Conservation (phyloP, 2,797 vertebrate genomes). For the Peromyscus aztecus region DNA sequence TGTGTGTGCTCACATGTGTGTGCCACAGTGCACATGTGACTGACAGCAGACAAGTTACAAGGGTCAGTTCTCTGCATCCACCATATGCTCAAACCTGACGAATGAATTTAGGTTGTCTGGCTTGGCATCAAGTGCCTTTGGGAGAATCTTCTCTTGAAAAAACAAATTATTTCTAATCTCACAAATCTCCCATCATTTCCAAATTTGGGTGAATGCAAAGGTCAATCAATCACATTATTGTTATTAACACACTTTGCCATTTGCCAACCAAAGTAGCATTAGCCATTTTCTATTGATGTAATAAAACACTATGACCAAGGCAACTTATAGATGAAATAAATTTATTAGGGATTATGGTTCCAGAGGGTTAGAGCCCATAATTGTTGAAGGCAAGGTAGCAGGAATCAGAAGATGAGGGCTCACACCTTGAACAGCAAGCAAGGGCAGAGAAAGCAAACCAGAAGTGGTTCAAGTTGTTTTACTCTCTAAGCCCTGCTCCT, state of each 20-base stretch:
- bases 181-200: not conserved
- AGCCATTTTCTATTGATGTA: not conserved
- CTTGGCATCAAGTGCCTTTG: not conserved
- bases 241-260: not conserved
- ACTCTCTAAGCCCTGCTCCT: not conserved
- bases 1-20: not conserved
- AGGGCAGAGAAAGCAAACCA: not conserved
- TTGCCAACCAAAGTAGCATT: not conserved
- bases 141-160: not conserved
- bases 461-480: not conserved
- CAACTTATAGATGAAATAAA: not conserved
- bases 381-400: not conserved
- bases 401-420: not conserved
- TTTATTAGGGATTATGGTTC: not conserved
- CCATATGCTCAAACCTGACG: not conserved
- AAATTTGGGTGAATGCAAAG: not conserved
- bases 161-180: conserved; percentile 14
- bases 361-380: not conserved
- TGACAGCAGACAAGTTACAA: not conserved
- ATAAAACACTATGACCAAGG: not conserved
- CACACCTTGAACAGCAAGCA: not conserved
- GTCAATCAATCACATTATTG: not conserved
- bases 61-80: not conserved
- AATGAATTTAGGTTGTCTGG: not conserved
- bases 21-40: not conserved